Evolutionary conservation across 2,888 invertebrate genomes (phyloP), one percentile per base, ranked within the genome.

Genomic region (Nycteola revayana): DNA sequence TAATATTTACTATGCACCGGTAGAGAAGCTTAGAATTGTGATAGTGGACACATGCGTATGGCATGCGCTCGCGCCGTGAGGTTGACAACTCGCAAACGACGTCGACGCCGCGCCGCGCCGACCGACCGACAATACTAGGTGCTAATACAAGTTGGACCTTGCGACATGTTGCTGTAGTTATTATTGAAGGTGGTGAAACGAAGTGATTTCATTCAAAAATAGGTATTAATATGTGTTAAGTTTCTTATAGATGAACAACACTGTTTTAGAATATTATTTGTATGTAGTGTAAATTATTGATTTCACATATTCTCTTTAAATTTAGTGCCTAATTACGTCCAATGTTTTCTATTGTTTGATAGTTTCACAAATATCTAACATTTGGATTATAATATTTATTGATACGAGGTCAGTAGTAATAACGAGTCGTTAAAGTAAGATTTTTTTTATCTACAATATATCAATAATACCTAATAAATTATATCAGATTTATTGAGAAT

Each of bases 81-180:
- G 72, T 74, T 73, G 79, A 77, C 77, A 76, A 65, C 78, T 77
- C 78, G 71, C 69, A 70, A 72, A 61, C 51, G 77, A 75, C 70
- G 76, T 69, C 67, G 75, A 64, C 62, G 67, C 65, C 38, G 54
- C 61, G 58, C 60, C 60, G 66, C 72, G 75, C 71, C 75, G 78
- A 76, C 86, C 67, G 83, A 84, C 80, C 85, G 87, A 88, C 87
- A 88, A 88, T 88, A 87, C 81, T 85, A 86, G 87, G 87, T 87
- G 87, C 87, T 87, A 85, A 77, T 72, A 75, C 76, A 78, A 74
- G 80, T 80, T 80, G 82, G 81, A 85, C 79, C 79, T 81, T 81
- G 78, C 82, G 74, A 81, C 75, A 75, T 67, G 77, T 78, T 84
- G 70, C 75, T 76, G 66, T 78, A 80, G 75, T 78, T 76, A 70